phyloP scores from a whole-genome alignment of 1,140 invertebrate genomes.

The Pseudachorutes palmiensis region DNA sequence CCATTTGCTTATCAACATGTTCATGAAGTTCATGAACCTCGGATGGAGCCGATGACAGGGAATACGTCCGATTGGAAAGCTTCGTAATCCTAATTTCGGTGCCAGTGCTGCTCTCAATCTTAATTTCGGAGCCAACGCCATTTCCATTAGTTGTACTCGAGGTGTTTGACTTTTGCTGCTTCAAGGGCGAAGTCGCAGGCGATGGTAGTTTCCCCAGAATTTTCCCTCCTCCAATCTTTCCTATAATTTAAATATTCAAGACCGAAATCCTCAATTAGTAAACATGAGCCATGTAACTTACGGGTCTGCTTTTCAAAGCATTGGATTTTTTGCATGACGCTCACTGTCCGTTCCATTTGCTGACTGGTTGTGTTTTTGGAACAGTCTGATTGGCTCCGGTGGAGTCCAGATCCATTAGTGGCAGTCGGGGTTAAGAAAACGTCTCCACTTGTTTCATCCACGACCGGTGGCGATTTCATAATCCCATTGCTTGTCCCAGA shows the following conservation, averaged over 20 bases:
- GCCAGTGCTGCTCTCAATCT: too few relatives aligned
- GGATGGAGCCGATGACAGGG: background rate
- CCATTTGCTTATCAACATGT: too few relatives aligned
- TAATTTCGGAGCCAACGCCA: too few relatives aligned
- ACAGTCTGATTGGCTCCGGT: conserved; percentile 3
- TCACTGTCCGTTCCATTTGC: background rate
- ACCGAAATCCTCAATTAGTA: background rate
- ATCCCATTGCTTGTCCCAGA: background rate
- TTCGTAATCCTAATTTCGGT: background rate
- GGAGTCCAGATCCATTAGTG: background rate
- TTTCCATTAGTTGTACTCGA: too few relatives aligned
- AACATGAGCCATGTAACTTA: background rate
- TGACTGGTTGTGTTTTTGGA: too few relatives aligned
- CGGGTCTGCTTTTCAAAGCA: background rate
- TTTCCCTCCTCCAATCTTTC: background rate
- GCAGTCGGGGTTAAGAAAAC: background rate
- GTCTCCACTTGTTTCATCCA: background rate
- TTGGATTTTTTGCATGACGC: conserved; percentile 12
- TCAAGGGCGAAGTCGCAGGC: too few relatives aligned
- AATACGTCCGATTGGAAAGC: background rate
- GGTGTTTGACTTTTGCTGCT: too few relatives aligned
- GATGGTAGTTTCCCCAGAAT: too few relatives aligned
- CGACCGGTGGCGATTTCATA: background rate
- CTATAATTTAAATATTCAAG: background rate
- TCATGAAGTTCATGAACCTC: too few relatives aligned